Percentiles rank a stretch among this genome's conserved stretches.
These are phyloP conservation scores for Haliclystus octoradiatus DNA, from an alignment of 30 jellyfish, hydroid and myxozoan species.

Conservation along the genomic window DNA sequence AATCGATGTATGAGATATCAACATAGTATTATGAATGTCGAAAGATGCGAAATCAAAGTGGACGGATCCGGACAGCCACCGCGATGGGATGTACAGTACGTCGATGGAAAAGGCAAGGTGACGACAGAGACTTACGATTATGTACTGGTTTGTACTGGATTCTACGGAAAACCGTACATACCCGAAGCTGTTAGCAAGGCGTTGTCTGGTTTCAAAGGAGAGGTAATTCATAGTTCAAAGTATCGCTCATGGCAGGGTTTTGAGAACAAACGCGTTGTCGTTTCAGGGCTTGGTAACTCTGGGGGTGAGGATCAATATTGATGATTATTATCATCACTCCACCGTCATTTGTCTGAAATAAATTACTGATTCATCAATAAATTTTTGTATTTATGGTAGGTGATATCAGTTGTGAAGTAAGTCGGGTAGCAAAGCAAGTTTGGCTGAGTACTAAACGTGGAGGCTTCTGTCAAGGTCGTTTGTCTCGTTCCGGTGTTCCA, in stretches of 20 bases:
- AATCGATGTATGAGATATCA: slow-evolving; percentile 26
- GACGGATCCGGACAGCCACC: slow-evolving; percentile 23
- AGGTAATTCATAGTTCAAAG: slow-evolving; percentile 47
- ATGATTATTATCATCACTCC: too few relatives aligned
- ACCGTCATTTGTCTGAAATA: too few relatives aligned
- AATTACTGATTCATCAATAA: too few relatives aligned
- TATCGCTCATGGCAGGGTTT: slow-evolving; percentile 48
- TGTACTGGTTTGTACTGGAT: slow-evolving; percentile 74
- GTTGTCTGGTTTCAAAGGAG: slow-evolving; percentile 44
- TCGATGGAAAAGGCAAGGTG: slow-evolving; percentile 47
- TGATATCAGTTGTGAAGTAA: slow-evolving; percentile 61
- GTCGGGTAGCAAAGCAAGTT: slow-evolving; percentile 78
- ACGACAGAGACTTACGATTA: slow-evolving; percentile 41
- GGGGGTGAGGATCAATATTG: too few relatives aligned
- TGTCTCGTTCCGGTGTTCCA: slow-evolving; percentile 31
- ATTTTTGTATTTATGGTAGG: too few relatives aligned
- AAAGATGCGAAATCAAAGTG: slow-evolving; percentile 24
- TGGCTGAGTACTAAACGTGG: slow-evolving; percentile 77
- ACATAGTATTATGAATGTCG: slow-evolving; percentile 32
- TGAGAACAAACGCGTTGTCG: slow-evolving; percentile 51
- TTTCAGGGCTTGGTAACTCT: slow-evolving; percentile 80
- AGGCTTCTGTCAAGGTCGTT: slow-evolving; percentile 62
- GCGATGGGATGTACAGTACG: slow-evolving; percentile 35
- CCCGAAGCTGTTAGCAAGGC: slow-evolving; percentile 31
- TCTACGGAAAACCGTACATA: slow-evolving; percentile 40